phyloP scores from a whole-genome alignment of 2,113 vertebrate genomes.

The Brienomyrus longianalis region DNA sequence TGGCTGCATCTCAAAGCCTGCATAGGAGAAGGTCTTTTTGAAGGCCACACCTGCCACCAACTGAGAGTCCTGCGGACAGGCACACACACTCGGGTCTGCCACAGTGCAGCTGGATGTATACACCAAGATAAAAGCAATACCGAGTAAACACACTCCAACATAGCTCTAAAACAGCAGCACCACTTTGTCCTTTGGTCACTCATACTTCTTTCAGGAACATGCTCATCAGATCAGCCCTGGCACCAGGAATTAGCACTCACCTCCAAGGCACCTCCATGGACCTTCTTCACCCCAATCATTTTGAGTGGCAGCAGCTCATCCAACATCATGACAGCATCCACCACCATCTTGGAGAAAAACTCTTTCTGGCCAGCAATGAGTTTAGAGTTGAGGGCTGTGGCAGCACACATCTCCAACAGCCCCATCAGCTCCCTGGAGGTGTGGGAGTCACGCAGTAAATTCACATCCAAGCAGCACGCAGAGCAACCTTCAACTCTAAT shows the following conservation, averaged over 20 bases:
- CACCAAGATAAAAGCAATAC: neutral
- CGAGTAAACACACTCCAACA: neutral
- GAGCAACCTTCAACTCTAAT: neutral
- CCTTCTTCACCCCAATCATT: constrained; percentile 98
- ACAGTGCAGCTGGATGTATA: neutral
- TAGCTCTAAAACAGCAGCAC: neutral
- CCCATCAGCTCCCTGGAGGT: constrained; percentile 72
- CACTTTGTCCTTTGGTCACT: neutral
- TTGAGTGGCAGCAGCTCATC: constrained; percentile 88
- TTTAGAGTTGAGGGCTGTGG: constrained; percentile 92
- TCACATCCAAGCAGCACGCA: neutral
- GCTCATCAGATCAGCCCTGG: neutral
- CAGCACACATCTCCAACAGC: constrained; percentile 84
- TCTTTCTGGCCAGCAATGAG: constrained; percentile 87
- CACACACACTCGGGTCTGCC: neutral
- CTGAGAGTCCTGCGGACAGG: constrained; percentile 75
- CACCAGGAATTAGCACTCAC: constrained; percentile 51
- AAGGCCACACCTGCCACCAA: constrained; percentile 89
- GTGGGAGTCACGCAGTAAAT: neutral
- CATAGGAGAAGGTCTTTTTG: constrained; percentile 97
- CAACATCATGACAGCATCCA: constrained; percentile 86
- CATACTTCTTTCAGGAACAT: neutral
- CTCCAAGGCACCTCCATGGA: constrained; percentile 92
- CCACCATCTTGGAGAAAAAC: constrained; percentile 89
- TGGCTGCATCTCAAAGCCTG: constrained; percentile 97